Base-by-base conservation (phyloP, 2,797 vertebrate genomes). In the Mustela erminea region DNA sequence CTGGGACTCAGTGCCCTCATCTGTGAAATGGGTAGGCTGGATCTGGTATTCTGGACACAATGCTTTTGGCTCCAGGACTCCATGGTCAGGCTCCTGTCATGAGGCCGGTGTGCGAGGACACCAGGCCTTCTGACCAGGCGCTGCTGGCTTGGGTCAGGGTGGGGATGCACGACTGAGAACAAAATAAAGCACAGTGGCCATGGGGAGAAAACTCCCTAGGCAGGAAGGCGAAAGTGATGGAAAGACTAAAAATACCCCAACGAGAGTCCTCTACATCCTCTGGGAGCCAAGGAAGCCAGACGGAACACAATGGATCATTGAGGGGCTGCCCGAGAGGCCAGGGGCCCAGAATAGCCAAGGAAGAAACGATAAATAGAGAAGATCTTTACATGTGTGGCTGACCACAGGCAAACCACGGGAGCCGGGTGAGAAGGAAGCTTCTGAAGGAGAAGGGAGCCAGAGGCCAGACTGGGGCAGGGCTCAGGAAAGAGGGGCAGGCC, bases 311-410 rank as follows among this genome's bases (percentile, higher is more conserved):
- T 0, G 1, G 95, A 87, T 97, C 96, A 23, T 8, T 91, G 91
- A 97, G 95, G 90, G 97, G 41, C 68, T 95, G 93, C 66, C 0
- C 14, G 85, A 92, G 93, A 95, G 96, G 87, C 1, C 8, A 60
- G 97, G 85, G 84, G 94, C 94, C 93, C 96, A 97, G 98, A 98
- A 98, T 64, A 98, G 98, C 95, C 87, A 2, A 96, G 95, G 92
- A 98, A 98, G 84, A 92, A 97, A 98, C 96, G 95, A 98, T 91
- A 98, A 98, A 98, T 70, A 97, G 87, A 90, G 96, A 97, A 98
- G 96, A 70, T 96, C 97, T 97, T 98, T 96, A 98, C 98, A 98
- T 97, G 97, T n/a, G 98, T 14, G 93, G 93, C 68, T 95, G 96
- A 87, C 82, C 87, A 97, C 94, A 23, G 95, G 94, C 92, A 87